Evolutionary conservation across 2,888 invertebrate genomes (phyloP), one percentile per base, ranked within the genome.

Genomic region (Empis livida): DNA sequence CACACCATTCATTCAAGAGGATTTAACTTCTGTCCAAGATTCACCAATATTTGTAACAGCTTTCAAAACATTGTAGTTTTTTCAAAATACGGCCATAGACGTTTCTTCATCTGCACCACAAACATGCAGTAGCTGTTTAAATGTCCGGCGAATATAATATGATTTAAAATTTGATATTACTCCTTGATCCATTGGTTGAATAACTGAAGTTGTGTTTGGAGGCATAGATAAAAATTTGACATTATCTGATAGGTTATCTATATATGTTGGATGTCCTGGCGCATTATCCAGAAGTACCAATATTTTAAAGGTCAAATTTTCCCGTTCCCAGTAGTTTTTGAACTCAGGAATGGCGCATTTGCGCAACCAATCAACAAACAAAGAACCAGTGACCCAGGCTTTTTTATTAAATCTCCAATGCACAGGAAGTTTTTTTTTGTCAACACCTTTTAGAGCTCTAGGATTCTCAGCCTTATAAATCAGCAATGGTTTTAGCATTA

Each of bases 391-490:
- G 27, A 54, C 44, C 52, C 56, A 58, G 16, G 54, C 55, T 51
- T 55, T 59, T 42, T 42, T 45, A 48, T 56, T 57, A 16, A 53
- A 45, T 50, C 47, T 51, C 55, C 43, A 46, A 41, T 20, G 9
- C 5, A 42, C 39, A 9, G 43, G 35, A 11, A 38, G 10, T 30
- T 54, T 54, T 23, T 44, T 43, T 45, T 55, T 56, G 30, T 43
- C 41, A 44, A 45, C 37, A 37, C 45, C n/a, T 49, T 57, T 57
- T 27, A 56, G 47, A 31, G 54, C 55, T 30, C 54, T 45, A 17
- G 51, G 56, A 45, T 53, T 57, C 44, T 51, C 39, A n/a, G 56
- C 55, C 42, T 52, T 45, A 50, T 56, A 55, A 46, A 58, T 9
- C 11, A 44, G 14, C 35, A 44, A 3, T 10, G 37, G 32, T 37